These are phyloP conservation scores for Premnoplex brunnescens DNA, from an alignment of 2,797 vertebrate species.

Conservation along the genomic window DNA sequence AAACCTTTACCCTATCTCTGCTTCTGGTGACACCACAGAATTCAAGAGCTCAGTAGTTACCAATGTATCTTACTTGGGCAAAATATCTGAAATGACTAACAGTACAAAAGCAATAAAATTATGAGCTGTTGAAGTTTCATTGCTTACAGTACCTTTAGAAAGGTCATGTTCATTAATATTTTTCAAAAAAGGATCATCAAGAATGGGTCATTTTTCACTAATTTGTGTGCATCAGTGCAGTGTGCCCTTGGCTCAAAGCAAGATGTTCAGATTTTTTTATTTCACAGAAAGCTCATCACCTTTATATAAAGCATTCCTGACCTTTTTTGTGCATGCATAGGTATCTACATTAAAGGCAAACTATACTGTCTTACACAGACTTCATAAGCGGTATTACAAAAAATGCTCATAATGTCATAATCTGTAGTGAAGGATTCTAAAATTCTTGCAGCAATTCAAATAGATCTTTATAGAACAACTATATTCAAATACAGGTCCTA, in stretches of 20 bases:
- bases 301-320: not conserved
- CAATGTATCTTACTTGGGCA: not conserved
- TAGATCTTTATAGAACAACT: not conserved
- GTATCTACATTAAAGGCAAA: not conserved
- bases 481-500: not conserved
- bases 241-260: not conserved
- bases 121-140: not conserved
- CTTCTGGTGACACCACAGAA: not conserved
- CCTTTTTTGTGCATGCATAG: not conserved
- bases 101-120: not conserved
- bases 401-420: not conserved
- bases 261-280: not conserved
- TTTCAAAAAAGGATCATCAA: not conserved
- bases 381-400: not conserved
- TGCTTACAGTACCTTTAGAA: not conserved
- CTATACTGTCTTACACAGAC: not conserved
- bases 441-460: not conserved
- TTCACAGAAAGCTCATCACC: not conserved
- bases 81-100: not conserved
- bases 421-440: not conserved
- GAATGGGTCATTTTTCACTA: not conserved
- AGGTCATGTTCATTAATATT: not conserved
- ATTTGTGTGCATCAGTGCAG: not conserved
- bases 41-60: not conserved
- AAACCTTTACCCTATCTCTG: not conserved